Evolutionary conservation across 2,888 invertebrate species (phyloP), one percentile per base, ranked within the genome.

Genomic region (Lissonota sp.): DNA sequence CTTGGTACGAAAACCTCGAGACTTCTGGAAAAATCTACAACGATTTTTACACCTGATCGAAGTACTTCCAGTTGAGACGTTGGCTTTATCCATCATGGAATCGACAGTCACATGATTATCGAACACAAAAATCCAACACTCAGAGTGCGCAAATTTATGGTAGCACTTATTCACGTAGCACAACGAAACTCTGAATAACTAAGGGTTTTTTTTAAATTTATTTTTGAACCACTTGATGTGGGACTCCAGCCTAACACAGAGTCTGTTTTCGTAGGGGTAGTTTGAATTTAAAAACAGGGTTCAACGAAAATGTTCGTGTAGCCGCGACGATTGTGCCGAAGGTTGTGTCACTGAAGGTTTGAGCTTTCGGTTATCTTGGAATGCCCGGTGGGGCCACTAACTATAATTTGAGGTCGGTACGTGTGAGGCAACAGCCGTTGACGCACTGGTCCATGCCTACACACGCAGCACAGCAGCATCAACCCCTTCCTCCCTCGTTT

Each of bases 401-500:
- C 90, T 89, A 91, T 91, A 91, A 92, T 92, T 92, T 92, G 88
- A 84, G 88, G 90, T 53, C 89, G 92, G 91, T 92, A 92, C 92
- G 91, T 92, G 87, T 90, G 91, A 91, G 92, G 92, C 92, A 92
- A 92, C 91, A 92, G 92, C 91, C 92, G 92, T 92, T 92, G 92
- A 92, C 92, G 92, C 92, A 92, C 92, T 92, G 92, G 92, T 92
- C 92, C 92, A 92, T 92, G 92, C 91, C 92, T 89, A 92, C 92
- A 92, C 92, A 92, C 91, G 91, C 91, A 87, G 87, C 86, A 84
- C 75, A 82, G 87, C 88, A 89, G 90, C 90, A 91, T 91, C 91
- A 90, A 89, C 88, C 88, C 91, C 90, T 58, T 79, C 79, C 81
- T 84, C 86, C 88, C 69, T 86, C 83, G 84, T 83, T 84, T 87